Base-by-base conservation (phyloP, 2,797 vertebrate species). In the Rhinophrynus dorsalis region DNA sequence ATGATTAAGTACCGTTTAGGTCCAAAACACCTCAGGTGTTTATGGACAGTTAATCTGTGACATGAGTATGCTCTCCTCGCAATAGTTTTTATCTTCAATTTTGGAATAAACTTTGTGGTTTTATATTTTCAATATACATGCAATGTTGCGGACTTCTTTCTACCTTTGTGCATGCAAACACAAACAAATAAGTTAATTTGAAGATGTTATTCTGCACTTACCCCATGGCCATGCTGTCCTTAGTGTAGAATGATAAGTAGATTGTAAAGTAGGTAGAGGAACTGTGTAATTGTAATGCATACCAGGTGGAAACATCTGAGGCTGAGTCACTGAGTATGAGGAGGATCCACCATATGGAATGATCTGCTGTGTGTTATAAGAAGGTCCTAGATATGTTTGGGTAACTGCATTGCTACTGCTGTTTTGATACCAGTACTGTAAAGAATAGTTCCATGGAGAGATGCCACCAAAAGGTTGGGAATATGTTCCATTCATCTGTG, bases 381-480 rank as follows among this genome's bases (percentile, higher is more conserved):
- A 18, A 15, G 29, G 23, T 40, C 27, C 10, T 12, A 45, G 33
- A 37, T 64, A 72, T 50, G 32, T 18, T 44, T 72, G 60, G 33
- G 40, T 26, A 7, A 45, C 2, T 26, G 29, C 26, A 35, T 15
- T 20, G 20, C 63, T 55, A 24, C 24, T 30, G 13, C 29, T 15
- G 56, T 48, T 38, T 21, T 64, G 60, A 64, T 64, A 50, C 60
- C 60, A 64, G 18, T 30, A 17, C 11, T 65, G 63, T 51, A 40
- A 18, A 11, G 52, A 58, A 40, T 65, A 63, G 1, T 72, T 40
- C 60, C 51, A 72, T 30, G 68, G 44, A 48, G 40, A 48, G 9
- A 40, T 10, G 21, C 10, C 20, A n/a, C 24, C 35, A 5, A 18
- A 44, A 15, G 24, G 29, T 1, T 20, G 51, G 20, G 52, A 7